Base-by-base conservation (phyloP, 1,140 invertebrate species). In the Drosophila tani region DNA sequence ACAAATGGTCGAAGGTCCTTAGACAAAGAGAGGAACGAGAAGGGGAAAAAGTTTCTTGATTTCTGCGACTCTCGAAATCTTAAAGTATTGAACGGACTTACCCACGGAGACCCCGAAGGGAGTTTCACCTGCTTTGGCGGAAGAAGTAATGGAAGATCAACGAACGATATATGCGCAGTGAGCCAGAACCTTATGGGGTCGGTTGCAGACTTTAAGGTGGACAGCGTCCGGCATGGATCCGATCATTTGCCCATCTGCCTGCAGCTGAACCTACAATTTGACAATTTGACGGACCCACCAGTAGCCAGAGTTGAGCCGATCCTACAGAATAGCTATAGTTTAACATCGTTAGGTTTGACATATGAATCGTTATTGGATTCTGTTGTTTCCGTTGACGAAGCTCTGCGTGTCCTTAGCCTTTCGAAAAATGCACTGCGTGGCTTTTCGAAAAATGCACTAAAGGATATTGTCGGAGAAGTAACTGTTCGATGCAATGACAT, bases 241-340 rank as follows among this genome's bases (percentile, higher is more conserved):
- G 63, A 70, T 9, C 67, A 70, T n/a, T 27, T 70, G 4, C 63
- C 67, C 49, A 70, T 70, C 14, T 67, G 27, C 14, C n/a, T 68
- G 11, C 8, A 38, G 11, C 7, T 68, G 7, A 21, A 68, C 40
- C 21, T 68, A 0, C 19, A 46, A 5, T n/a, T 32, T 35, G 32
- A 11, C 9, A 11, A 11, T 14, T 15, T 35, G 63, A 14, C n/a
- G n/a, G 3, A 14, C 4, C 6, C 19, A 7, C 40, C 15, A 43
- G 3, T 9, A 7, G 9, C 11, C 21, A 45, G 29, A 14, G 11
- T 5, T 27, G 24, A 2, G 5, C 24, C 63, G 27, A 12, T 27
- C 8, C 27, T 6, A 45, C n/a, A 4, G 7, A 21, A 17, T 8
- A 21, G 5, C n/a, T 43, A 11, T 14, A 21, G 12, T 29, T 11